phyloP scores from a whole-genome alignment of 1,140 invertebrate species.

The Trinorchestia longiramus region DNA sequence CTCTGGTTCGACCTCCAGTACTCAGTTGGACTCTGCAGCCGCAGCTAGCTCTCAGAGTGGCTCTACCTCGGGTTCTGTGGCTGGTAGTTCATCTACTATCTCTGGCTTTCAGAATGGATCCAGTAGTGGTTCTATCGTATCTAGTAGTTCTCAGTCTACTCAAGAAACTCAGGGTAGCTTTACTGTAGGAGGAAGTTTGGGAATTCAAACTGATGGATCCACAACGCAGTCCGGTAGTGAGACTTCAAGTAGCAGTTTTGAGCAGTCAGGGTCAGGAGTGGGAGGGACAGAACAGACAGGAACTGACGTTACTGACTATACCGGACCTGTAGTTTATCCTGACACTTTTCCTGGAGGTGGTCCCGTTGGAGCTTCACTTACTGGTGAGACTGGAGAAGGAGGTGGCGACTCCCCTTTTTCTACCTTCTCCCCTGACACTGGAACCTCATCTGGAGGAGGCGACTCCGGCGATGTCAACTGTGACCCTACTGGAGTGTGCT shows the following conservation, averaged over 20 bases:
- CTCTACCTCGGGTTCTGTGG: not conserved
- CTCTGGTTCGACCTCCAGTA: not conserved
- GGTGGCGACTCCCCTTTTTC: slow-evolving; percentile 9
- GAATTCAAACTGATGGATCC: not conserved
- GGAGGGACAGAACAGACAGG: slow-evolving; percentile 3
- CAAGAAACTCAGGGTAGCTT: not conserved
- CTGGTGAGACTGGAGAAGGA: slow-evolving; percentile 24
- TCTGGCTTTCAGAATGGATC: not conserved
- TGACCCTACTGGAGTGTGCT: slow-evolving; percentile 93
- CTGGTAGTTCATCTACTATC: not conserved
- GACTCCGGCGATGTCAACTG: slow-evolving; percentile 82
- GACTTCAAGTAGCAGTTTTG: not conserved
- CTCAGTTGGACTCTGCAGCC: not conserved
- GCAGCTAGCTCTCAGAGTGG: not conserved
- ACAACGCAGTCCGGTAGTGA: not conserved
- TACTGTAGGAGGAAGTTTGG: not conserved
- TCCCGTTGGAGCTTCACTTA: slow-evolving; percentile 39
- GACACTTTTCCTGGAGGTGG: slow-evolving; percentile 53
- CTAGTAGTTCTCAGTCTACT: slow-evolving; percentile 3
- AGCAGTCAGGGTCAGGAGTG: not conserved
- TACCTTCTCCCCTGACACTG: slow-evolving; percentile 41
- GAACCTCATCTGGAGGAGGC: slow-evolving; percentile 25
- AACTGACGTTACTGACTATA: slow-evolving; percentile 51
- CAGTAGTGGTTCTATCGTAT: not conserved
- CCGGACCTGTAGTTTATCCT: slow-evolving; percentile 50